These are phyloP conservation scores for Pyrgus malvae DNA, from an alignment of 2,888 invertebrate species.

Conservation along the genomic window DNA sequence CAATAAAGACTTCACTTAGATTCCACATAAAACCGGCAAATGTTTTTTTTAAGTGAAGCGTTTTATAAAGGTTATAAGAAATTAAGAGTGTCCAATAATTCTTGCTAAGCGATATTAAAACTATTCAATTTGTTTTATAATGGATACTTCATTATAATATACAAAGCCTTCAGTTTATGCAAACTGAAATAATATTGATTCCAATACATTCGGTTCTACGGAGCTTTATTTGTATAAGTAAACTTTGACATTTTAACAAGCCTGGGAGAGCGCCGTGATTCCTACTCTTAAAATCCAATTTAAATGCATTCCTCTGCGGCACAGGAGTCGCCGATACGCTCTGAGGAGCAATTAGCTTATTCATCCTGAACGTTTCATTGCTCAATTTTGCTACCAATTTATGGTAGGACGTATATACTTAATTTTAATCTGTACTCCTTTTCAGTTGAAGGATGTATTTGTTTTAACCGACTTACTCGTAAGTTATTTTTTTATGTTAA, in stretches of 20 bases:
- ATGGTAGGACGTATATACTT: not conserved
- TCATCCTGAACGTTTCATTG: slow-evolving; percentile 81
- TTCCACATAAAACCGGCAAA: no score
- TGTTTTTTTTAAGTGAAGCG: no score
- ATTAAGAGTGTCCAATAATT: no score
- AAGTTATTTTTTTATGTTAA: no score
- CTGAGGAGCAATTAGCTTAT: slow-evolving; percentile 80
- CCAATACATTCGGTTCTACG: slow-evolving; percentile 68
- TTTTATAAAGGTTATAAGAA: no score
- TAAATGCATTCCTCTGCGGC: slow-evolving; percentile 82
- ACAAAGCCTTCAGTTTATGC: no score
- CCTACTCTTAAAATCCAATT: slow-evolving; percentile 82
- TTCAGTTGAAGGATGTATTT: not conserved
- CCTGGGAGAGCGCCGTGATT: slow-evolving; percentile 74
- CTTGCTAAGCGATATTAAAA: not conserved
- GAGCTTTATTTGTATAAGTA: slow-evolving; percentile 80
- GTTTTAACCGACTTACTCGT: not conserved
- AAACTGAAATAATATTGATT: slow-evolving; percentile 4
- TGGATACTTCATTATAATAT: no score
- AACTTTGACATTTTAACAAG: slow-evolving; percentile 81
- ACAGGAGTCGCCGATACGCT: slow-evolving; percentile 77
- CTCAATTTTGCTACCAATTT: slow-evolving; percentile 58
- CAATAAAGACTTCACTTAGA: no score
- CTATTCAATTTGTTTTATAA: slow-evolving; percentile 40
- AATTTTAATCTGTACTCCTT: not conserved